Conservation (phyloP, 2,797 vertebrate genomes). For the Tinamus major region DNA sequence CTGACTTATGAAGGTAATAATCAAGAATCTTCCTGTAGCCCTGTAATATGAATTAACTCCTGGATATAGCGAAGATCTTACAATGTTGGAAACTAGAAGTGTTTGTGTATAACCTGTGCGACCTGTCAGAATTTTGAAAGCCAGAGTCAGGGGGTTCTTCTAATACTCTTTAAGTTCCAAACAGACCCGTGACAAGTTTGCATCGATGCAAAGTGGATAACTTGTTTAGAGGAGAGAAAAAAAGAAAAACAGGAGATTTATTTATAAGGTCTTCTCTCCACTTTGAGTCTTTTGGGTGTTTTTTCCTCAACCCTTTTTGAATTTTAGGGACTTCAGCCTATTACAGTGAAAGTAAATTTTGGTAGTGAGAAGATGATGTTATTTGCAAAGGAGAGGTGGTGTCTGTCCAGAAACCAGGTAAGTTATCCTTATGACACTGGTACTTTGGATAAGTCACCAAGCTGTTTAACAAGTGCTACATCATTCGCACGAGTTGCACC, state of each 20-base stretch:
- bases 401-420: neutral
- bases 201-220: neutral
- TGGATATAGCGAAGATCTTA: neutral
- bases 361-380: neutral
- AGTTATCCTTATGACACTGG: neutral
- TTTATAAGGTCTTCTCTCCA: neutral
- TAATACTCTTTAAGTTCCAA: neutral
- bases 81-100: neutral
- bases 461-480: accelerated
- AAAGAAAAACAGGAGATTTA: neutral
- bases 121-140: neutral
- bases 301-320: neutral
- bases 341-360: neutral
- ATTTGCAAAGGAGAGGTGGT: neutral
- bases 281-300: neutral
- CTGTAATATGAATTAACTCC: neutral
- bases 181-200: neutral
- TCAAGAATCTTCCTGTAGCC: neutral
- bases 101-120: neutral
- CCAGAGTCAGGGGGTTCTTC: neutral
- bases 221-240: neutral
- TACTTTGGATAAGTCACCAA: neutral
- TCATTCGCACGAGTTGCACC: neutral
- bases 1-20: neutral
- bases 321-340: neutral